Evolutionary conservation across 1,140 invertebrate species (phyloP).

Genomic region (Lasaia peninsularis): DNA sequence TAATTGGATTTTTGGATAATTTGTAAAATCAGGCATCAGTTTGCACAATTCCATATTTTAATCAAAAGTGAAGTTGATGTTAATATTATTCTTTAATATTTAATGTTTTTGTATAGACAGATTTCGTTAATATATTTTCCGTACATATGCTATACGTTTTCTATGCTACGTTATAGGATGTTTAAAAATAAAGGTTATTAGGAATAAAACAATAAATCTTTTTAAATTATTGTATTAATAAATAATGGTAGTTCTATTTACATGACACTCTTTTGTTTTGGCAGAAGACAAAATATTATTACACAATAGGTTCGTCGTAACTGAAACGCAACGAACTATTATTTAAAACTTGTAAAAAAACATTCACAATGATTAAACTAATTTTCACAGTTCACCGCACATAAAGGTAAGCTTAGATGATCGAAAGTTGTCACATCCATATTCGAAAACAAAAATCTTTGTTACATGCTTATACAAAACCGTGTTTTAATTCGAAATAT

Average conservation of each 20-base stretch:
- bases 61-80: too few species aligned
- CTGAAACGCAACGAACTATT: slow-evolving; percentile 43
- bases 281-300: slow-evolving; percentile 74
- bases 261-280: slow-evolving; percentile 77
- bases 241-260: slow-evolving; percentile 78
- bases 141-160: too few species aligned
- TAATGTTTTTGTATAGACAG: too few species aligned
- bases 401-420: slow-evolving; percentile 3
- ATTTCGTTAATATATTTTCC: too few species aligned
- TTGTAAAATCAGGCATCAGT: too few species aligned
- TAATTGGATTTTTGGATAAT: too few species aligned
- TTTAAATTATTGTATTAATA: slow-evolving; percentile 78
- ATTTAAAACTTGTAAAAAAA: slow-evolving; percentile 36
- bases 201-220: slow-evolving; percentile 59
- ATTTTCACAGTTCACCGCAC: slow-evolving; percentile 10
- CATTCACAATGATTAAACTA: slow-evolving; percentile 42
- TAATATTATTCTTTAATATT: too few species aligned
- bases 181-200: neutral
- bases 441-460: neutral
- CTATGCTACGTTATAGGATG: too few species aligned
- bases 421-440: neutral
- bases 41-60: too few species aligned
- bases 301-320: slow-evolving; percentile 60
- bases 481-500: neutral
- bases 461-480: neutral